Base-by-base conservation (phyloP, 2,113 vertebrate species). In the Seriola aureovittata region DNA sequence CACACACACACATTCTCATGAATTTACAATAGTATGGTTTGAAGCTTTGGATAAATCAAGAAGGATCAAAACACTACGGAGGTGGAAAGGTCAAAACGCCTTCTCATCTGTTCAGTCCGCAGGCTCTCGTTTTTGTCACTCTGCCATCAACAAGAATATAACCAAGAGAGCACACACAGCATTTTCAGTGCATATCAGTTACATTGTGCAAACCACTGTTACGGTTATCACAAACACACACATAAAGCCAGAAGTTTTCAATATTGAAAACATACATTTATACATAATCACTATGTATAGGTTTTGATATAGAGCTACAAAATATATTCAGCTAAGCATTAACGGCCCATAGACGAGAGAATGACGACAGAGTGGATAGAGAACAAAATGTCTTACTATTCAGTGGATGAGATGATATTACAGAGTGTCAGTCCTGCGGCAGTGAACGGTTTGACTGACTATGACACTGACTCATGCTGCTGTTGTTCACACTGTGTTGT, bases 101-200 rank as follows among this genome's bases (percentile, higher is more conserved):
- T 60, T 79, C 66, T 71, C 46, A 64, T 81, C 58, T 48, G 23
- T 64, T 75, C 71, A 54, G 19, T 75, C 80, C 19, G 19, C 71
- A 72, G 60, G 17, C 36, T 84, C 72, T 81, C 48, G 16, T 38
- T 9, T 21, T 38, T 54, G 44, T 66, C 80, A n/a, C 36, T 50
- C 46, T 48, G 34, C 64, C 73, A 72, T 29, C 69, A 44, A 54
- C 29, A 82, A 70, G 25, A 75, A 69, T 58, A 87, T 57, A 77
- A 71, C 80, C 59, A 50, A 44, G 84, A 74, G 67, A 21, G 38
- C 62, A 82, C 63, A 46, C 5, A 21, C 80, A 84, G 85, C 77
- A 44, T 82, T 62, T 93, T 93, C 88, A 90, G 93, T 93, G 90
- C 94, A 87, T 89, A 85, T 93, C 74, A 60, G 85, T 85, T 67